Percentiles rank a stretch among this genome's conserved stretches.
phyloP scores from a whole-genome alignment of 1,140 invertebrate genomes.

The Lutraria rhynchaena region DNA sequence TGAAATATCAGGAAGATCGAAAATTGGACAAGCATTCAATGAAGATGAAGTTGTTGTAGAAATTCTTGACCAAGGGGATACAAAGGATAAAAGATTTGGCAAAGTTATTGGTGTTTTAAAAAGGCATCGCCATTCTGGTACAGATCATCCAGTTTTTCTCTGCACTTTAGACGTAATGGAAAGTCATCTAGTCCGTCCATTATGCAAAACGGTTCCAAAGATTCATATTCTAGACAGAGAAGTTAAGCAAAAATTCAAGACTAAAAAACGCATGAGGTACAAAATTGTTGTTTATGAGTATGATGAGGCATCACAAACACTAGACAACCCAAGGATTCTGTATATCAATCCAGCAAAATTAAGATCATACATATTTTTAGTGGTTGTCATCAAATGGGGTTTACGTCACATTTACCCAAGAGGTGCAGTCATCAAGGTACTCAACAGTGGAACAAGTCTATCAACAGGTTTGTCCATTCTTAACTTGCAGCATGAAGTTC shows the following conservation, averaged over 20 bases:
- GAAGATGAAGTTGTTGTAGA: slow-evolving; percentile 77
- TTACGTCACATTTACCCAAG: slow-evolving; percentile 42
- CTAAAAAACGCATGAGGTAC: slow-evolving; percentile 37
- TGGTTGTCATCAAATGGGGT: slow-evolving; percentile 39
- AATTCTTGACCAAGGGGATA: slow-evolving; percentile 59
- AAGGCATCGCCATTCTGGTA: slow-evolving; percentile 54
- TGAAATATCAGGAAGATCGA: slow-evolving; percentile 71
- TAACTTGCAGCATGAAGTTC: slow-evolving; percentile 48
- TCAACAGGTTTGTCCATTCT: slow-evolving; percentile 34
- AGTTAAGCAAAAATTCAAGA: slow-evolving; percentile 28
- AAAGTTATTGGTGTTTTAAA: slow-evolving; percentile 70
- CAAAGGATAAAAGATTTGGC: slow-evolving; percentile 55
- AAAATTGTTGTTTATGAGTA: slow-evolving; percentile 50
- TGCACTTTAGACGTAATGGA: slow-evolving; percentile 71
- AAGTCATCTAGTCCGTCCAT: slow-evolving; percentile 71
- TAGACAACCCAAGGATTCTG: slow-evolving; percentile 12
- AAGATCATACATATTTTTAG: slow-evolving; percentile 38
- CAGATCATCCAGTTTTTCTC: slow-evolving; percentile 68
- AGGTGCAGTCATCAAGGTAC: slow-evolving; percentile 47
- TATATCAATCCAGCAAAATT: slow-evolving; percentile 19
- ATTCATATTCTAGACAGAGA: slow-evolving; percentile 66
- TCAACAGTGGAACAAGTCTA: slow-evolving; percentile 7
- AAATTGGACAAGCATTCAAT: slow-evolving; percentile 72
- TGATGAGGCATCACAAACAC: not conserved
- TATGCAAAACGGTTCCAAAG: slow-evolving; percentile 76